These are phyloP conservation scores for Phyllostomus hastatus DNA, from an alignment of 2,113 vertebrate genomes.

Conservation along the genomic window DNA sequence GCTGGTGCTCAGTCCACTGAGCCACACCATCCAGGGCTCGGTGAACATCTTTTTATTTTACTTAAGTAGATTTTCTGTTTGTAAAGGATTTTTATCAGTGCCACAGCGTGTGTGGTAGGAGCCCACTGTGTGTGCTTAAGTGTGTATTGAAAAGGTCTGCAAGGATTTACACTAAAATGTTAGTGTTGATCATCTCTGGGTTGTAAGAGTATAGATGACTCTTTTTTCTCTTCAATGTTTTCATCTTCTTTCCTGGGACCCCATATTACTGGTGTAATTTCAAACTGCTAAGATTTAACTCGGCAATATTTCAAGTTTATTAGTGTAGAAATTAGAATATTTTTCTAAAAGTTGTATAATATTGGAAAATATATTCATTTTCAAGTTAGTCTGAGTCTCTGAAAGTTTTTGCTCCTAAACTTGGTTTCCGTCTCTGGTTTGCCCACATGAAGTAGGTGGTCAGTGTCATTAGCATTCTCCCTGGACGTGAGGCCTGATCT, in stretches of 20 bases:
- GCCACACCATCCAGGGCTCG: neutral
- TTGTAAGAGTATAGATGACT: conserved; percentile 4
- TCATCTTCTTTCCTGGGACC: conserved; percentile 2
- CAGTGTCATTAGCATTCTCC: conserved; percentile 42
- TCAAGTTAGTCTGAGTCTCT: conserved; percentile 24
- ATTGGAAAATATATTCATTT: neutral
- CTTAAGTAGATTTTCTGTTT: neutral
- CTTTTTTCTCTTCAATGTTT: neutral
- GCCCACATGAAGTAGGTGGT: conserved; percentile 22
- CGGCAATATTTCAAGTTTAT: conserved; percentile 22
- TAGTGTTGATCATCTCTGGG: neutral
- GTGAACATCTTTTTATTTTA: neutral
- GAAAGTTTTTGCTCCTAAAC: neutral
- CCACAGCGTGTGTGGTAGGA: neutral
- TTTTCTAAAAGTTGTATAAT: conserved; percentile 19
- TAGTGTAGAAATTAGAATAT: neutral
- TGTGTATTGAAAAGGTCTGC: neutral
- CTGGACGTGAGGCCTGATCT: conserved; percentile 67
- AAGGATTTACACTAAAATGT: conserved; percentile 21
- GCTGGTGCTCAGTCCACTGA: too few relatives aligned
- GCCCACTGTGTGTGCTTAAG: neutral
- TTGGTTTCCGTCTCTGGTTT: neutral
- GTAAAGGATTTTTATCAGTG: neutral
- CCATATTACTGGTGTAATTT: neutral
- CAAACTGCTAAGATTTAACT: conserved; percentile 20